Evolutionary conservation across 2,113 vertebrate species (phyloP), one percentile per base, ranked within the genome.

Genomic region (Heterochromis multidens): DNA sequence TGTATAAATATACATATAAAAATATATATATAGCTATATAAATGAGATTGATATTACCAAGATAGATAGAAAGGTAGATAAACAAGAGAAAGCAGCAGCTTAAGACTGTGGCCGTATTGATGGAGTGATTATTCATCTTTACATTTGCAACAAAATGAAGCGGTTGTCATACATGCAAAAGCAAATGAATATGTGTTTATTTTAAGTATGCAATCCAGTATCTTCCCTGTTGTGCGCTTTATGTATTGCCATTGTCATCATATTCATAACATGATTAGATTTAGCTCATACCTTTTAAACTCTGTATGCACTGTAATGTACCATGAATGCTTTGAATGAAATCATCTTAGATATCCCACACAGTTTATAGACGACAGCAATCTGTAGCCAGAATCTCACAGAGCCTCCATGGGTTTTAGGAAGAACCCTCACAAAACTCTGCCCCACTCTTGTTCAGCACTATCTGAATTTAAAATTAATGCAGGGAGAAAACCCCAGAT

Each of bases 1-100:
- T 96, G 93, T 96, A 96, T 94, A 96, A 94, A 95, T 94, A 95
- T 94, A 96, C 91, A 95, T 94, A 94, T 80, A 94, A 88, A 92
- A 23, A 94, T 88, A 90, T 91, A 93, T 91, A 92, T 85, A 95
- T 85, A 94, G 81, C 61, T 94, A 94, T 92, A 90, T 70, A 91
- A 89, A 83, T 78, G 57, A 93, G 77, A 94, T 89, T 84, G 79
- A 92, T 93, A 93, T 94, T 88, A 91, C 83, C 83, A 80, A 89
- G 88, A 92, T 92, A 91, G 89, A 93, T 93, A 91, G 94, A 94
- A 85, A 93, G 90, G 90, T 91, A 86, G 91, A 91, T 87, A 74
- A 92, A 87, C 33, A 90, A 88, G 87, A 93, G 82, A 72, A 61
- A 77, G 56, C 27, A 80, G 63, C 79, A 77, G 60, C 54, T 74